These are phyloP conservation scores for Clitarchus hookeri DNA, from an alignment of 2,888 invertebrate species.

Conservation along the genomic window DNA sequence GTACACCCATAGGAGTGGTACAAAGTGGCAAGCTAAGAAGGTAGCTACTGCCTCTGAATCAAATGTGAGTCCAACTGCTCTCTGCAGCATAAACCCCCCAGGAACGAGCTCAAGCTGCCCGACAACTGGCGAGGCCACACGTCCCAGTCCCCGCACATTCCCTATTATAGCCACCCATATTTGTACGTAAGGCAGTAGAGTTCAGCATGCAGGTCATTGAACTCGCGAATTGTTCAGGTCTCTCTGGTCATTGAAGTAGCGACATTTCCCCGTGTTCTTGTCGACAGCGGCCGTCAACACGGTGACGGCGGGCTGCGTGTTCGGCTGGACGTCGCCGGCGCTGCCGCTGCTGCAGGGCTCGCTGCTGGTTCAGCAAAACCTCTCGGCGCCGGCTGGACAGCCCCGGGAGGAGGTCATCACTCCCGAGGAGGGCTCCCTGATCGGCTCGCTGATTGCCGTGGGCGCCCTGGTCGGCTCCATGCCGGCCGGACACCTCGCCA, in stretches of 20 bases:
- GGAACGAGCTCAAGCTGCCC: no score
- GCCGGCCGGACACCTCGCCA: slow-evolving; percentile 61
- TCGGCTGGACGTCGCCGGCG: slow-evolving; percentile 59
- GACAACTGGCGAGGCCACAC: no score
- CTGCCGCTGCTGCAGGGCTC: slow-evolving; percentile 51
- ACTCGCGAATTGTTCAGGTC: no score
- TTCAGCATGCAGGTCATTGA: no score
- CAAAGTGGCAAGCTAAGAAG: no score
- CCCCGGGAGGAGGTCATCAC: slow-evolving; percentile 51
- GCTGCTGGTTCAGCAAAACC: background rate
- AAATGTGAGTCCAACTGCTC: no score
- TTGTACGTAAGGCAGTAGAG: no score
- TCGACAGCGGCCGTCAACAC: slow-evolving; percentile 58
- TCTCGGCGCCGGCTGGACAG: background rate
- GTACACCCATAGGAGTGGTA: no score
- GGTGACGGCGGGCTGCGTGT: slow-evolving; percentile 55
- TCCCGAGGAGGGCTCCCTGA: slow-evolving; percentile 69
- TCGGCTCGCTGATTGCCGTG: slow-evolving; percentile 71
- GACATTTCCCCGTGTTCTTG: slow-evolving; percentile 24
- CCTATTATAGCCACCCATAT: no score
- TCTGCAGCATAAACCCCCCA: no score
- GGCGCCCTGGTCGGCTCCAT: slow-evolving; percentile 74
- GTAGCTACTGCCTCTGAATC: no score
- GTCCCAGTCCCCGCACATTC: no score
- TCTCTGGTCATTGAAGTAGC: background rate